Evolutionary conservation across 2,113 vertebrate species (phyloP).

Genomic region (Rhineura floridana): DNA sequence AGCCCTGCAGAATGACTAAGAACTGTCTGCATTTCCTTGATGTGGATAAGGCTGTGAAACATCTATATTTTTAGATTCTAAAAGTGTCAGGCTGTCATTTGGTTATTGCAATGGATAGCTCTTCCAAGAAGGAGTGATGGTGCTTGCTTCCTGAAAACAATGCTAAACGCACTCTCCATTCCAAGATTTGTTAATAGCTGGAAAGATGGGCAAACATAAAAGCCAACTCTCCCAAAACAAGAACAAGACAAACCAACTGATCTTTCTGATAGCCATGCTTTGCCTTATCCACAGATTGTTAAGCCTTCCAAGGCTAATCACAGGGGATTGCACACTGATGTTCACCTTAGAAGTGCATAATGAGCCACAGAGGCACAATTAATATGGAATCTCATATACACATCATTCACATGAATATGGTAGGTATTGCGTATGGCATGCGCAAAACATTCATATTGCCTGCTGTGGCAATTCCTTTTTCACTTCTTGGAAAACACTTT

Average conservation of each 20-base stretch:
- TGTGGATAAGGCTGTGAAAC: background rate
- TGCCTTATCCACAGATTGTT: background rate
- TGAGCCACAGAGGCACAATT: background rate
- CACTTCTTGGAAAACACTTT: background rate
- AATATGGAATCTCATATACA: background rate
- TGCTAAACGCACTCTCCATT: background rate
- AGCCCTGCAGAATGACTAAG: background rate
- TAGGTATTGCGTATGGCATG: background rate
- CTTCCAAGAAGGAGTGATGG: background rate
- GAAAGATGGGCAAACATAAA: background rate
- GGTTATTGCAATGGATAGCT: slow-evolving; percentile 2
- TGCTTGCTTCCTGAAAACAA: background rate
- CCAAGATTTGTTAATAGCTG: background rate
- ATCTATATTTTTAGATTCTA: slow-evolving; percentile 27
- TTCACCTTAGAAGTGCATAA: background rate
- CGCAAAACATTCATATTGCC: background rate
- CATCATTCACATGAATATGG: background rate
- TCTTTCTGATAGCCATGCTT: background rate
- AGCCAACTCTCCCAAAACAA: background rate
- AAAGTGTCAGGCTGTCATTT: slow-evolving; percentile 23
- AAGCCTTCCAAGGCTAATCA: background rate
- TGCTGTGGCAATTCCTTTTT: background rate
- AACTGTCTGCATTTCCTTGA: slow-evolving; percentile 7
- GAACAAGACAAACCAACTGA: background rate
- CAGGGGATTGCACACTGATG: background rate